Evolutionary conservation across 2,797 vertebrate species (phyloP).

Genomic region (Fundulus diaphanus): DNA sequence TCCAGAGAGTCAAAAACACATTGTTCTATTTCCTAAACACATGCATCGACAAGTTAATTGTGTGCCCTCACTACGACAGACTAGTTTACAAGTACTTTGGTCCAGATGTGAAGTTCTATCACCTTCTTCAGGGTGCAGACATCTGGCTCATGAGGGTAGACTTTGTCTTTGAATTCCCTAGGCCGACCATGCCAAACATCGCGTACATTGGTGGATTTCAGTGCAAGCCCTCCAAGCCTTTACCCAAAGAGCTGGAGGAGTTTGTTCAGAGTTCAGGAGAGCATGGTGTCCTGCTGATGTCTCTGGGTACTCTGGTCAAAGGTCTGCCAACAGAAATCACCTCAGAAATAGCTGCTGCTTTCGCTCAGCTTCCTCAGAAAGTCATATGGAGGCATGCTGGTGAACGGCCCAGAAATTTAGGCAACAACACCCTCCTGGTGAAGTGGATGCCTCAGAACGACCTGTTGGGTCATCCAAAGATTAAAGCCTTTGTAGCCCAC

Average conservation of each 20-base stretch:
- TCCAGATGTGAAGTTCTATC: constrained; percentile 70
- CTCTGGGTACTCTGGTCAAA: constrained; percentile 74
- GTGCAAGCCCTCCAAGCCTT: constrained; percentile 70
- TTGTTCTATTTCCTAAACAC: constrained; percentile 61
- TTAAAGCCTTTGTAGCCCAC: constrained; percentile 77
- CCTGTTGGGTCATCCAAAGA: constrained; percentile 78
- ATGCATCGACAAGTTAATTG: constrained; percentile 56
- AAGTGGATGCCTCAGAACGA: constrained; percentile 82
- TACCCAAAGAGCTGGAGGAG: constrained; percentile 75
- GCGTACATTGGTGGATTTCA: constrained; percentile 84
- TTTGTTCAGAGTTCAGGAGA: constrained; percentile 81
- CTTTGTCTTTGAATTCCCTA: constrained; percentile 83
- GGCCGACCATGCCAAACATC: constrained; percentile 83
- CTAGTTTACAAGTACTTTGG: constrained; percentile 72
- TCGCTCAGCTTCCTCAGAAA: constrained; percentile 79
- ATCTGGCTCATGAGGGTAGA: constrained; percentile 83
- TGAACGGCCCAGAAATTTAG: constrained; percentile 70
- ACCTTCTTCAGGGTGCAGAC: constrained; percentile 75
- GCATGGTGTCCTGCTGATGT: constrained; percentile 83
- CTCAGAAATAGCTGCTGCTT: constrained; percentile 76
- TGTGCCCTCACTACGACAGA: constrained; percentile 62
- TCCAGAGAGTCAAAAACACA: constrained; percentile 64
- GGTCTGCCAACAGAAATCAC: constrained; percentile 74
- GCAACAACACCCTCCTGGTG: constrained; percentile 78
- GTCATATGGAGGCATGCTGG: constrained; percentile 79